Base-by-base conservation (phyloP, 2,888 invertebrate species). In the Archips crataeganus region DNA sequence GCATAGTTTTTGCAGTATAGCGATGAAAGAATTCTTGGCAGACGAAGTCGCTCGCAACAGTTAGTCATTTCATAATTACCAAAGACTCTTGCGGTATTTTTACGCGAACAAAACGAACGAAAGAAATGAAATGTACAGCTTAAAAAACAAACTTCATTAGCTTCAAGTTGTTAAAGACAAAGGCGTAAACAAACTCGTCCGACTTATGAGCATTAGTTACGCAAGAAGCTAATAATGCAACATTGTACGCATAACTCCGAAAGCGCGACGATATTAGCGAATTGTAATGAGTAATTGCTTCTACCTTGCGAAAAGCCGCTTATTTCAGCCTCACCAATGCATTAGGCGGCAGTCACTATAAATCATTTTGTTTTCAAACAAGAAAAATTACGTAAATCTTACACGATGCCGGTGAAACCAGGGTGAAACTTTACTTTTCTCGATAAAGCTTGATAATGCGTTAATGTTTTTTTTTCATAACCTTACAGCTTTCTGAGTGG, bases 181-280 rank as follows among this genome's bases (percentile, higher is more conserved):
- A 63, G 34, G 47, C 13, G 51, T n/a, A 49, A 64, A 49, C 34
- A 63, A 64, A 42, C 61, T 54, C 42, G 49, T 61, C 3, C 32
- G 6, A 54, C 32, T 15, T 47, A 51, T 34, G 67, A 45, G 62
- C 67, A 57, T 62, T 72, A 54, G 32, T 72, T 72, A 67, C 62
- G 67, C 45, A 72, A 71, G 45, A 47, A 13, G 47, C 8, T 57
- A 57, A 59, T 60, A 70, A 70, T 49, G 65, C 60, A 49, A 39
- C 64, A 65, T 57, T 63, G 57, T 45, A 32, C 39, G 23, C 39
- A 60, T 57, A 63, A 68, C 59, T 67, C 23, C 57, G 32, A 69
- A 68, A 74, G 69, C 69, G 60, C 69, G 60, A 74, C 69, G 64
- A 74, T 65, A 60, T 74, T 74, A 5, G 69, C 45, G 64, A 60